Evolutionary conservation across 1,140 invertebrate genomes (phyloP).

Genomic region (Doryteuthis pealeii): DNA sequence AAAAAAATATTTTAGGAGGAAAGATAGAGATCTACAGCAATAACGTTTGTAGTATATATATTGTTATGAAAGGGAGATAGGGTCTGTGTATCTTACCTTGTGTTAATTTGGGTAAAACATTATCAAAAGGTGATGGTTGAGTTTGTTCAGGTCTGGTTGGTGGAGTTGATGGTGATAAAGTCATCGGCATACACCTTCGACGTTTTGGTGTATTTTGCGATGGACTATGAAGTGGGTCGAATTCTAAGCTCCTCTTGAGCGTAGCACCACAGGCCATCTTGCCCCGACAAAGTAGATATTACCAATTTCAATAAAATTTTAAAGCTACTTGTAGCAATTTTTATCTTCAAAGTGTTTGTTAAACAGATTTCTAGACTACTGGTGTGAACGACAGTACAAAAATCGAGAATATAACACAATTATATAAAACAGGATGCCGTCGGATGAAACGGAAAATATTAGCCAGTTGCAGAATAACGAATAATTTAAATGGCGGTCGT

Average conservation of each 20-base stretch:
- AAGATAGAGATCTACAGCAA: too few relatives aligned
- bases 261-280: conserved; percentile 89
- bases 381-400: background rate
- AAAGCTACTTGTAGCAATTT: too few relatives aligned
- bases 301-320: too few relatives aligned
- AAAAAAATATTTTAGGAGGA: too few relatives aligned
- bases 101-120: conserved; percentile 77
- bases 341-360: background rate
- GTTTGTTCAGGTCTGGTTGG: conserved; percentile 70
- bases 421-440: background rate
- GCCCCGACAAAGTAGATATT: background rate
- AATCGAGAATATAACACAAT: background rate
- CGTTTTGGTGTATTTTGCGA: conserved; percentile 79
- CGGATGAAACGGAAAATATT: background rate
- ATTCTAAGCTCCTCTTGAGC: conserved; percentile 84
- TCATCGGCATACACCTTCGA: conserved; percentile 82
- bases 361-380: background rate
- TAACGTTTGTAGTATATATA: background rate
- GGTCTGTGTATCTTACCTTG: conserved; percentile 68
- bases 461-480: background rate
- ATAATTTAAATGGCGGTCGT: conserved; percentile 9
- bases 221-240: conserved; percentile 79
- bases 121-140: conserved; percentile 76
- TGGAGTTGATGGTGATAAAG: conserved; percentile 71
- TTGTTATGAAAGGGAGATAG: background rate